Percentiles rank a stretch among this genome's conserved stretches.
Conservation (phyloP, 1,140 invertebrate species). For the Saccostrea cuccullata region DNA sequence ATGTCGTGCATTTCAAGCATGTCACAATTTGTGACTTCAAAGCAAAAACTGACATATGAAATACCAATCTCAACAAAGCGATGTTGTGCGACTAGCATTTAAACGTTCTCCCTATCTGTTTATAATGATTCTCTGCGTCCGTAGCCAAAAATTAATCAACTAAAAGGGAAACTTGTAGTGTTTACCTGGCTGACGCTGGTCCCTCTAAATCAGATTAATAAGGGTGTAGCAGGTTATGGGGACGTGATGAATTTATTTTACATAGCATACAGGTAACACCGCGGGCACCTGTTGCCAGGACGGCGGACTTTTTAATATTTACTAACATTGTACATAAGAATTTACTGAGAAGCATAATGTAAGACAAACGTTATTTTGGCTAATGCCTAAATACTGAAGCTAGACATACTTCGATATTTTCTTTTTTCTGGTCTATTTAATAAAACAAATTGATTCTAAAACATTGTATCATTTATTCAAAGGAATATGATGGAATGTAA, state of each 20-base stretch:
- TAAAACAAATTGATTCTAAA: too few relatives aligned
- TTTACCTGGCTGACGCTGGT: not conserved
- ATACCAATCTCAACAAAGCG: not conserved
- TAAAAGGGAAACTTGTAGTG: not conserved
- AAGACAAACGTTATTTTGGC: too few relatives aligned
- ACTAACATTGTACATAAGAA: not conserved
- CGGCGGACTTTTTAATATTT: constrained; percentile 25
- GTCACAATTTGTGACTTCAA: not conserved
- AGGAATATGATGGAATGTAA: too few relatives aligned
- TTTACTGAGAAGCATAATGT: too few relatives aligned
- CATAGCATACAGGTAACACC: constrained; percentile 11
- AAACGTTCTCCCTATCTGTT: not conserved
- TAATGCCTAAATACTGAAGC: too few relatives aligned
- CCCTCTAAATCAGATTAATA: constrained; percentile 16
- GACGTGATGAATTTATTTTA: constrained; percentile 29
- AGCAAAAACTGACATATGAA: not conserved
- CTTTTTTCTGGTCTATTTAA: too few relatives aligned
- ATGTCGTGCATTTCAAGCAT: not conserved
- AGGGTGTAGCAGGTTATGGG: constrained; percentile 7
- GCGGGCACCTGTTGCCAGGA: constrained; percentile 28
- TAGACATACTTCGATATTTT: too few relatives aligned
- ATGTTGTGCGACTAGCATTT: not conserved
- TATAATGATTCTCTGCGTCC: not conserved
- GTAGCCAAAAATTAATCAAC: constrained; percentile 31
- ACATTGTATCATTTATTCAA: too few relatives aligned